A percentile compares a stretch with the other conserved stretches of the same genome.
Conservation (phyloP, 2,888 invertebrate species). For the Crioceris asparagi region DNA sequence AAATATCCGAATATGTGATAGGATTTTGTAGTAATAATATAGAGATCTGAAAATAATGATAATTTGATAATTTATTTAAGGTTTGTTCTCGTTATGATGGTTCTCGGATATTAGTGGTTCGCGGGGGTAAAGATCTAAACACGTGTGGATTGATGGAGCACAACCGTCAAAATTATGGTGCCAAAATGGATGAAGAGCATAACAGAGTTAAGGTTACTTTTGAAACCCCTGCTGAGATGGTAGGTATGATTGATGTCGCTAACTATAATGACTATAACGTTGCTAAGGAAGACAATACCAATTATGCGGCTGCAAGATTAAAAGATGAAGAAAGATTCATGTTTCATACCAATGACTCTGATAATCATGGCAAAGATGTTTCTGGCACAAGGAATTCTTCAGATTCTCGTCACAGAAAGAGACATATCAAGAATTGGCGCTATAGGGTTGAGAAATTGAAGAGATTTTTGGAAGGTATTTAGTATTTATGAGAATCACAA, state of each 20-base stretch:
- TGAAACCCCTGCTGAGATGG: conserved; percentile 45
- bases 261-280: conserved; percentile 17
- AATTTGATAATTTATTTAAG: conserved; percentile 13
- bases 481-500: neutral
- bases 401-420: conserved; percentile 14
- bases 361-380: too few species aligned
- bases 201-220: conserved; percentile 44
- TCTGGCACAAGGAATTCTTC: neutral
- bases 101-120: conserved; percentile 68
- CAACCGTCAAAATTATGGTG: conserved; percentile 51
- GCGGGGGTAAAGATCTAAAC: conserved; percentile 64
- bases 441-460: conserved; percentile 11
- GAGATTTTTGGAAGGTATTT: conserved; percentile 11
- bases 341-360: too few species aligned
- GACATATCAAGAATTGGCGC: conserved; percentile 16
- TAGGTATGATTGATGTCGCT: conserved; percentile 26
- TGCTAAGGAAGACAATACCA: conserved; percentile 24
- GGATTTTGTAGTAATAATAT: too few species aligned
- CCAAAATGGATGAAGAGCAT: conserved; percentile 49
- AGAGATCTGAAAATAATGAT: too few species aligned
- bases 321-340: too few species aligned
- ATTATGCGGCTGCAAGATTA: too few species aligned
- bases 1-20: too few species aligned
- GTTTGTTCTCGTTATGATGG: conserved; percentile 73
- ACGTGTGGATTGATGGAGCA: conserved; percentile 69